Evolutionary conservation across 2,113 vertebrate species (phyloP).

Genomic region (Acanthochromis polyacanthus): DNA sequence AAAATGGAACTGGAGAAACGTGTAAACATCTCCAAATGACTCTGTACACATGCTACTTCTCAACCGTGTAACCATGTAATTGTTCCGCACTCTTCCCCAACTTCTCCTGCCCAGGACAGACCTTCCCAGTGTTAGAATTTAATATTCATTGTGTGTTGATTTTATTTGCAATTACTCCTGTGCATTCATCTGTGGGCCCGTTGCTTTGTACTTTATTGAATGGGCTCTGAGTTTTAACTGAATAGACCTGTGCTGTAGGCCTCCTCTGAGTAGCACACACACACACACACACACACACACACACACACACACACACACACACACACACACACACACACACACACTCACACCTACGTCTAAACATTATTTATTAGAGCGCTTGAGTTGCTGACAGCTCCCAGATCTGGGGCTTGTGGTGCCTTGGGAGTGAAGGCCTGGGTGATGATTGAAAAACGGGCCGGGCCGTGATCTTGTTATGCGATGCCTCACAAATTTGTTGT

Average conservation of each 20-base stretch:
- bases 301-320: slow-evolving; percentile 48
- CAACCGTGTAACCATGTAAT: neutral
- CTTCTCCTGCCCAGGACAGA: neutral
- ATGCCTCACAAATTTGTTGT: slow-evolving; percentile 11
- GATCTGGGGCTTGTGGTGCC: slow-evolving; percentile 39
- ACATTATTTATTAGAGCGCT: slow-evolving; percentile 64
- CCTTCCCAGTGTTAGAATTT: neutral
- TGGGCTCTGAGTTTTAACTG: slow-evolving; percentile 28
- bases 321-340: slow-evolving; percentile 43
- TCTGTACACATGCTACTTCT: too few species aligned
- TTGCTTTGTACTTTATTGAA: slow-evolving; percentile 14
- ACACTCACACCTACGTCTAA: slow-evolving; percentile 35
- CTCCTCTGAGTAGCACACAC: slow-evolving; percentile 22
- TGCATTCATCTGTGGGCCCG: slow-evolving; percentile 1
- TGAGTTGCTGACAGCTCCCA: slow-evolving; percentile 75
- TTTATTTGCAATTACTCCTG: neutral
- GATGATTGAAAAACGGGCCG: slow-evolving; percentile 57
- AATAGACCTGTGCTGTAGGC: slow-evolving; percentile 10
- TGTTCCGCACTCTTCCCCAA: neutral
- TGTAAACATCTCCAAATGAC: neutral
- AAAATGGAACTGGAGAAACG: too few species aligned
- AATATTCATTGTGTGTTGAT: slow-evolving; percentile 10
- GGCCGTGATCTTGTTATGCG: slow-evolving; percentile 14
- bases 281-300: slow-evolving; percentile 47
- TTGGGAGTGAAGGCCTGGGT: slow-evolving; percentile 37